Base-by-base conservation (phyloP, 2,888 invertebrate genomes). In the Rhyacophila evoluta region DNA sequence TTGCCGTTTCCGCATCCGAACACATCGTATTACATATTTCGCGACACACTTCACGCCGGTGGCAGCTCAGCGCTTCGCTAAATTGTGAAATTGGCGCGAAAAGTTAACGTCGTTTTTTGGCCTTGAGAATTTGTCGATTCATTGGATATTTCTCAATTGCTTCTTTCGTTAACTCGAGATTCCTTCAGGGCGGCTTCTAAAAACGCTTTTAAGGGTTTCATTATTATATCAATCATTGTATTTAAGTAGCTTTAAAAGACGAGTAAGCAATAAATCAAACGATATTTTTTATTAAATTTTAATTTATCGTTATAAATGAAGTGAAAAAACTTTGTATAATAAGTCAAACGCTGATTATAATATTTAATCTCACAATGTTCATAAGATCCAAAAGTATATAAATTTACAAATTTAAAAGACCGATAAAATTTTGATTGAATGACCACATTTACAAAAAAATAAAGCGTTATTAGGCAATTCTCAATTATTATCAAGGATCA, bases 1-100 rank as follows among this genome's bases (percentile, higher is more conserved):
- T 81, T 79, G 76, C 68, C 29, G 41, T 74, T 81, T 79, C 79
- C 81, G 74, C 74, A 33, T 76, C 75, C 73, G 67, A 71, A 75
- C 70, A 74, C 74, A 77, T 77, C 72, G 69, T 74, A 38, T 79
- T 74, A 74, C 74, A 38, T 29, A 67, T 55, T 74, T 73, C 25
- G 71, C 71, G 71, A 71, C 71, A 86, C 86, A 85, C 85, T 86
- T 86, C 85, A 85, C 85, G 84, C 85, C 85, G 83, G 83, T 84
- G 85, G 84, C 86, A 84, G 85, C 85, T 2, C 29, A 4, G n/a
- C n/a, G 39, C 39, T 39, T 12, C 39, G 39, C 39, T 39, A 39
- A 39, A 39, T 84, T 85, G 84, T 84, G 83, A 85, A 84, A 83
- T 84, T 84, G 84, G 83, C 84, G 84, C 83, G 82, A 83, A 83